Percentiles rank a stretch among this genome's conserved stretches.
phyloP scores from a whole-genome alignment of 53 echinoderm and acorn worm genomes.

The Holothuria leucospilota region DNA sequence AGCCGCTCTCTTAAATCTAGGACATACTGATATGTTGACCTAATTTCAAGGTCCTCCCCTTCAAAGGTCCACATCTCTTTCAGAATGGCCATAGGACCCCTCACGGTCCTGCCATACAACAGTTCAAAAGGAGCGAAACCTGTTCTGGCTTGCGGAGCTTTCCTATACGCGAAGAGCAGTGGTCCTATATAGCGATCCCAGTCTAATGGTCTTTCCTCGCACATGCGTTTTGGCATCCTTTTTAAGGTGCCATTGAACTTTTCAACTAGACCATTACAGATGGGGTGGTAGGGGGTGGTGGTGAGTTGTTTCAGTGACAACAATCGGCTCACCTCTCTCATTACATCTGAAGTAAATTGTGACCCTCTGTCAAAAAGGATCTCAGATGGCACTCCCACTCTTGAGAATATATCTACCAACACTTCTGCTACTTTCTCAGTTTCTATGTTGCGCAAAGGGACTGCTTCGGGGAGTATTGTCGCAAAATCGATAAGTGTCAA shows the following conservation, averaged over 20 bases:
- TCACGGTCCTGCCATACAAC: conserved; percentile 34
- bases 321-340: conserved; percentile 52
- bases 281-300: conserved; percentile 50
- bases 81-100: conserved; percentile 51
- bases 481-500: conserved; percentile 50
- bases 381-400: no score
- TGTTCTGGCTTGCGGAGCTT: conserved; percentile 37
- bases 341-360: conserved; percentile 52
- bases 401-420: conserved; percentile 54
- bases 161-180: conserved; percentile 52
- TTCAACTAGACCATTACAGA: no score
- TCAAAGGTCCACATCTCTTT: conserved; percentile 54
- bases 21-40: conserved; percentile 47
- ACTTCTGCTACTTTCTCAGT: conserved; percentile 14
- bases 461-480: neutral
- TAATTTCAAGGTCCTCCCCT: conserved; percentile 23
- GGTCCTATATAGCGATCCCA: conserved; percentile 57
- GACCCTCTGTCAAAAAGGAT: conserved; percentile 53
- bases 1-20: conserved; percentile 41
- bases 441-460: no score
- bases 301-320: conserved; percentile 42
- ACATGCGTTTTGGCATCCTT: conserved; percentile 50
- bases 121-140: conserved; percentile 58
- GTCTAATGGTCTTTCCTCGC: conserved; percentile 37
- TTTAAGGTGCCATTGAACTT: no score